phyloP scores from a whole-genome alignment of 1,140 invertebrate genomes.

The Caenorhabditis elegans region DNA sequence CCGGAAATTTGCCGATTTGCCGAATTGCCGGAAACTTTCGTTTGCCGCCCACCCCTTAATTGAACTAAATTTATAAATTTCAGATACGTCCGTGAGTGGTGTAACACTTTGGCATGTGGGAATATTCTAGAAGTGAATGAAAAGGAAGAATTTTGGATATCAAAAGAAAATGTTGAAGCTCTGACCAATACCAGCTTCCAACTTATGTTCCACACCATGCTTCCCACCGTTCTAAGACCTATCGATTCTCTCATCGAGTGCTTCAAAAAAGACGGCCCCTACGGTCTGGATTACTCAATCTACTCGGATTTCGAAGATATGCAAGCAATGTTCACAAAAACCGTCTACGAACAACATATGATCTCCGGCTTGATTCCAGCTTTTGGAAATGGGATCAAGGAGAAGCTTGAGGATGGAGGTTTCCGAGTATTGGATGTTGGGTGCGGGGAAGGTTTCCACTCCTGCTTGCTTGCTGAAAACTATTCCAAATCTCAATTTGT shows the following conservation, averaged over 20 bases:
- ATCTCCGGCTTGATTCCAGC: constrained; percentile 47
- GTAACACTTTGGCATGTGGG: constrained; percentile 42
- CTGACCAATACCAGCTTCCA: background rate
- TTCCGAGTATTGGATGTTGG: constrained; percentile 17
- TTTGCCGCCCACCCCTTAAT: too few species aligned
- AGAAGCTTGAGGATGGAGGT: constrained; percentile 38
- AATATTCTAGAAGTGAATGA: constrained; percentile 50
- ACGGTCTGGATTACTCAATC: background rate
- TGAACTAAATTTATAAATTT: too few species aligned
- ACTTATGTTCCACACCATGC: background rate
- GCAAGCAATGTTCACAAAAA: too few species aligned
- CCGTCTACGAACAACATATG: constrained; percentile 50
- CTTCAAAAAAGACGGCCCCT: background rate
- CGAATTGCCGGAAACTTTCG: too few species aligned
- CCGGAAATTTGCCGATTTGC: too few species aligned
- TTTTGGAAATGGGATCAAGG: constrained; percentile 31
- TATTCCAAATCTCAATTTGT: background rate
- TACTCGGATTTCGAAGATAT: too few species aligned
- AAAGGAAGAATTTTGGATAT: constrained; percentile 51
- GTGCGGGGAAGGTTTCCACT: background rate
- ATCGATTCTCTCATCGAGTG: background rate
- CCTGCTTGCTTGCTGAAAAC: background rate
- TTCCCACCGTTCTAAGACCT: background rate
- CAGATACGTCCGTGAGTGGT: constrained; percentile 33
- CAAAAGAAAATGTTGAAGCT: constrained; percentile 32